A percentile compares a stretch with the other conserved stretches of the same genome.
phyloP scores from a whole-genome alignment of 2,113 vertebrate genomes.

The Sylvia atricapilla region DNA sequence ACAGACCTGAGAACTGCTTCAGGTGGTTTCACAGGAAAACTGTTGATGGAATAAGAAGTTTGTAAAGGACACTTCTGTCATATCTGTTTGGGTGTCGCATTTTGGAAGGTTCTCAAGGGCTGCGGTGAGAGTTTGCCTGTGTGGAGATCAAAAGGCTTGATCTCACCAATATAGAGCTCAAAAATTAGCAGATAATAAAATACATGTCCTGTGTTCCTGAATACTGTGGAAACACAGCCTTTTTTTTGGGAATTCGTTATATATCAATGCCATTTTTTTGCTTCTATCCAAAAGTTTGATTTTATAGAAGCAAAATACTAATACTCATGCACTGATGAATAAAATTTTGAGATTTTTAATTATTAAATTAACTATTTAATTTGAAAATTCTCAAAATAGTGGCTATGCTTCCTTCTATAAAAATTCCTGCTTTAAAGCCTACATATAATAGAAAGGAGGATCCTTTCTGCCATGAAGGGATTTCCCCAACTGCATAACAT shows the following conservation, averaged over 20 bases:
- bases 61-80: background rate
- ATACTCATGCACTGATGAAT: background rate
- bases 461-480: background rate
- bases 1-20: background rate
- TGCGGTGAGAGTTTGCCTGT: background rate
- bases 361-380: background rate
- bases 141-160: background rate
- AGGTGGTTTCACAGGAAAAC: background rate
- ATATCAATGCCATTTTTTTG: fast-evolving
- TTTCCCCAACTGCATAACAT: background rate
- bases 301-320: background rate
- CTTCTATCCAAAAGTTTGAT: background rate
- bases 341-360: background rate
- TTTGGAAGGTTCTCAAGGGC: background rate
- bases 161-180: background rate
- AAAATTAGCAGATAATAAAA: background rate
- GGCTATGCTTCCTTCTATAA: background rate
- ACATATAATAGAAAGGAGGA: background rate
- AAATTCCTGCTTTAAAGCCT: background rate
- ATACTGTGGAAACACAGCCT: background rate
- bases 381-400: background rate
- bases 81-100: background rate
- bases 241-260: background rate
- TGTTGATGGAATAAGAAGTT: background rate
- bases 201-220: background rate